Evolutionary conservation across 2,113 vertebrate species (phyloP).

Genomic region (Epinephelus fuscoguttatus): DNA sequence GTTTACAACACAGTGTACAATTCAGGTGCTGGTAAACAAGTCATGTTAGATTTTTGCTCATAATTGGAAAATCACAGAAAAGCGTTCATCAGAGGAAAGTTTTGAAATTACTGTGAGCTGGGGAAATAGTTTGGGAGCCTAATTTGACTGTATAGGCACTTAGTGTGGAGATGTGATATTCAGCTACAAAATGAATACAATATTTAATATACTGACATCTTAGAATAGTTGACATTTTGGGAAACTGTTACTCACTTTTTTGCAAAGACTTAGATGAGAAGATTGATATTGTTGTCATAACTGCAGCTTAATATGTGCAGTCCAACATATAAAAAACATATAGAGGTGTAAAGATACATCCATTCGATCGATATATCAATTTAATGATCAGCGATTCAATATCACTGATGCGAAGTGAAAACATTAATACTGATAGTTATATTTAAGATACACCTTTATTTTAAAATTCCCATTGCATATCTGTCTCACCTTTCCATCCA

Average conservation of each 20-base stretch:
- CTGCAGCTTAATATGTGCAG: too few relatives aligned
- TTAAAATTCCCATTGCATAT: too few relatives aligned
- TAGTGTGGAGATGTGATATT: not conserved
- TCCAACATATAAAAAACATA: too few relatives aligned
- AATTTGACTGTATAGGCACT: not conserved
- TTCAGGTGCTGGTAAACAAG: not conserved
- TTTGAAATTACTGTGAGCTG: not conserved
- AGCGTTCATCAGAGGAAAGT: not conserved
- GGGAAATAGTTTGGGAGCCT: not conserved
- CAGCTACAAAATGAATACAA: not conserved
- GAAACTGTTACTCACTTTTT: not conserved
- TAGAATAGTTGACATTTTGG: not conserved
- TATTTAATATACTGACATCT: too few relatives aligned
- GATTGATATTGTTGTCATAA: too few relatives aligned
- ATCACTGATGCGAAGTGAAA: too few relatives aligned
- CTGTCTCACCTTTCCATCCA: too few relatives aligned
- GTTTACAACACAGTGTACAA: slow-evolving; percentile 7
- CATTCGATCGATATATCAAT: too few relatives aligned
- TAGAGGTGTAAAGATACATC: too few relatives aligned
- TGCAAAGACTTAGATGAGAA: not conserved
- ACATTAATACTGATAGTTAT: too few relatives aligned
- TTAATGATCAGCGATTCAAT: too few relatives aligned
- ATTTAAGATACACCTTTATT: too few relatives aligned
- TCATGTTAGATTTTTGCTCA: not conserved
- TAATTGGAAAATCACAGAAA: not conserved